Evolutionary conservation across 2,888 invertebrate genomes (phyloP).

Genomic region (Chrysopilus asiliformis): DNA sequence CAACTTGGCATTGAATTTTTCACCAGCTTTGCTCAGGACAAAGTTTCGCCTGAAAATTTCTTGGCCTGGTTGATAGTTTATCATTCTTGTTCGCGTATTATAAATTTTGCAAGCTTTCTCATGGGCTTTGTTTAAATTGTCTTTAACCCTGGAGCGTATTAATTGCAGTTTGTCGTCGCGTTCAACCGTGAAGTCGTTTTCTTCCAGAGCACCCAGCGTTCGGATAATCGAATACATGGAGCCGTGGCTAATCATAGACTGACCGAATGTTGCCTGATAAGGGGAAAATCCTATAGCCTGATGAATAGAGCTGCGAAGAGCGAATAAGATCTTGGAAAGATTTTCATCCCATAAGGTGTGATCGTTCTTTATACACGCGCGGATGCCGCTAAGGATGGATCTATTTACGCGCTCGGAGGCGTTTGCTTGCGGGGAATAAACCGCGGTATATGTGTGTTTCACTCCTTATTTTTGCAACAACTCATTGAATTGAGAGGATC

Average conservation of each 20-base stretch:
- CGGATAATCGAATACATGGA: not conserved
- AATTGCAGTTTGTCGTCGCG: no score
- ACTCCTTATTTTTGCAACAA: constrained; percentile 10
- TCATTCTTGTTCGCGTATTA: no score
- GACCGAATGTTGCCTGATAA: not conserved
- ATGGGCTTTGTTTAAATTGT: no score
- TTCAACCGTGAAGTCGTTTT: no score
- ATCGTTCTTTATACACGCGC: not conserved
- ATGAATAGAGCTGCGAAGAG: not conserved
- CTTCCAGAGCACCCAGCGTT: no score
- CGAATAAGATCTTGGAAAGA: not conserved
- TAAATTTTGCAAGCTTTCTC: no score
- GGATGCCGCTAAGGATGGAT: not conserved
- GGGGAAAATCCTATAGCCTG: not conserved
- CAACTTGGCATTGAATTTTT: no score
- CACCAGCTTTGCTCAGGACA: no score
- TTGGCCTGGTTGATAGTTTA: no score
- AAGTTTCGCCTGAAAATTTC: no score
- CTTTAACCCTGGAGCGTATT: no score
- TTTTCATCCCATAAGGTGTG: not conserved
- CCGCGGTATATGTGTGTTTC: constrained; percentile 11
- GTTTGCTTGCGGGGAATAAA: constrained; percentile 18
- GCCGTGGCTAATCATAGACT: not conserved
- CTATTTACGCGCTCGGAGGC: constrained; percentile 17
- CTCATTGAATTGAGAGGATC: constrained; percentile 5